phyloP scores from a whole-genome alignment of 1,140 invertebrate genomes.

The Battus philenor region DNA sequence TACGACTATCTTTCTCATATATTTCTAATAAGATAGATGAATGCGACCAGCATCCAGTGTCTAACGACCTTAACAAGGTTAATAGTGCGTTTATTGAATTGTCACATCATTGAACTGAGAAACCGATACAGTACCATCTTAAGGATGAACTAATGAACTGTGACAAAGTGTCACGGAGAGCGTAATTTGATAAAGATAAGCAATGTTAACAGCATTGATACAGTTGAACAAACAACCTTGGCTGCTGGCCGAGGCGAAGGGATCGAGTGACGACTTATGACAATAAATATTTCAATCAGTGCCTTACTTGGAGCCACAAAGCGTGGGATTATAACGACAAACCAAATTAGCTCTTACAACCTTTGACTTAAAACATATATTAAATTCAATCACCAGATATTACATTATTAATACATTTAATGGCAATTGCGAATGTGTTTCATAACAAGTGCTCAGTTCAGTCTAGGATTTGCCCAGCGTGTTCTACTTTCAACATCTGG shows the following conservation, averaged over 20 bases:
- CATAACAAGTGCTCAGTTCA: too few species aligned
- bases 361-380: too few species aligned
- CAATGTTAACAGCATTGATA: conserved; percentile 12
- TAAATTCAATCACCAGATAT: too few species aligned
- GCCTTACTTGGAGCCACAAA: not conserved
- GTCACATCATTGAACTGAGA: conserved; percentile 13
- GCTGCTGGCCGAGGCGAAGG: not conserved
- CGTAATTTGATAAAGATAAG: conserved; percentile 4
- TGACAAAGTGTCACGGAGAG: conserved; percentile 13
- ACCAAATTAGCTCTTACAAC: too few species aligned
- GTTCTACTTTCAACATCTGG: conserved; percentile 5
- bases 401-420: not conserved
- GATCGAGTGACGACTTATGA: conserved; percentile 8
- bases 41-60: too few species aligned
- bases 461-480: conserved; percentile 3
- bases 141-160: conserved; percentile 13
- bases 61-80: too few species aligned
- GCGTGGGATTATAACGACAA: too few species aligned
- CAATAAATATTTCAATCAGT: conserved; percentile 12
- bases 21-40: too few species aligned
- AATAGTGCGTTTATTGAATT: too few species aligned
- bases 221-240: conserved; percentile 12
- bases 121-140: not conserved
- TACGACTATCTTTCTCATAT: too few species aligned
- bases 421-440: too few species aligned